A percentile compares a stretch with the other conserved stretches of the same genome.
Evolutionary conservation across 2,888 invertebrate species (phyloP).

Genomic region (Drosophila flavopinicola): DNA sequence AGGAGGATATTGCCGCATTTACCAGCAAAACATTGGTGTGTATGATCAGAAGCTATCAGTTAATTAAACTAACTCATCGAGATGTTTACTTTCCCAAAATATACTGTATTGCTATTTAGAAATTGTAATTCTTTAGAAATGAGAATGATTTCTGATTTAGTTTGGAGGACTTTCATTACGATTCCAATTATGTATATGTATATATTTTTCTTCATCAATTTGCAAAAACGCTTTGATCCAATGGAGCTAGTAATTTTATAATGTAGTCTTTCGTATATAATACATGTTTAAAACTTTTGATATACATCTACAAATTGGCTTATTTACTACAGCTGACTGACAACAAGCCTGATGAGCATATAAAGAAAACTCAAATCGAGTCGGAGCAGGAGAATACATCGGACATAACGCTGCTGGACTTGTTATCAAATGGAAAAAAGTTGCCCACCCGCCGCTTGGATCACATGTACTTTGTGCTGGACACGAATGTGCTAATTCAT

Average conservation of each 20-base stretch:
- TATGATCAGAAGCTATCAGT: not conserved
- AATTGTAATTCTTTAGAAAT: too few species aligned
- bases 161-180: too few species aligned
- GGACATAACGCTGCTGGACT: not conserved
- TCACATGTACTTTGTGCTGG: constrained; percentile 84
- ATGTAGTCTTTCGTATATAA: too few species aligned
- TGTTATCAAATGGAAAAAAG: constrained; percentile 5
- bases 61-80: not conserved
- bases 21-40: not conserved
- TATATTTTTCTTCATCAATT: too few species aligned
- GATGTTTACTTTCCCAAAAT: not conserved
- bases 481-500: constrained; percentile 85
- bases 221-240: too few species aligned
- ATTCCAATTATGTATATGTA: too few species aligned
- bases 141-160: too few species aligned
- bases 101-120: too few species aligned
- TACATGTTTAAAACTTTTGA: too few species aligned
- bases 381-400: not conserved
- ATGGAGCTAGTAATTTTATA: too few species aligned
- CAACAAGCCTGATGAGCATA: not conserved
- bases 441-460: constrained; percentile 66
- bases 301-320: too few species aligned
- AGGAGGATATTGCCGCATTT: not conserved
- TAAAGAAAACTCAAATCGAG: not conserved
- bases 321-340: too few species aligned